Base-by-base conservation (phyloP, 2,888 invertebrate genomes). In the Harmothoe impar region DNA sequence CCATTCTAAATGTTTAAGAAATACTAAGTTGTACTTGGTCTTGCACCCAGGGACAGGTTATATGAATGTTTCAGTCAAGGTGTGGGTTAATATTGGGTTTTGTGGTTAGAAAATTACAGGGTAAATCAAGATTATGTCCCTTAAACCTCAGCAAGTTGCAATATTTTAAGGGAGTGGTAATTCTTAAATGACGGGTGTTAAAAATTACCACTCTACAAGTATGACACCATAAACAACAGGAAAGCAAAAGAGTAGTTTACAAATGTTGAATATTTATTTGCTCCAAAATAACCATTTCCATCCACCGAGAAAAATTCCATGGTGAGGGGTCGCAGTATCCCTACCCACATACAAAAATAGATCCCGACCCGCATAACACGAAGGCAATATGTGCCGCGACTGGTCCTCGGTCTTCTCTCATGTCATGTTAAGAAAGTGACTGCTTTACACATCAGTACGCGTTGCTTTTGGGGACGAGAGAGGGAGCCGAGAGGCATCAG, bases 271-370 rank as follows among this genome's bases (percentile, higher is more conserved):
- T 5, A n/a, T 86, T 86, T 29, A 54, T 86, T 86, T 54, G 52
- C 86, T 86, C 29, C 29, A 86, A 86, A 86, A 86, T 86, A 86
- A 86, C 86, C 86, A 54, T 86, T 54, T 56, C 84, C 43, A 35
- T 54, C 29, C 33, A 20, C 86, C 51, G 52, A 52, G 86, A 86
- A 54, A 54, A n/a, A 54, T 31, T 10, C 86, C 54, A 23, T 86
- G 20, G 29, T 29, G 56, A 86, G 86, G 86, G 86, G 86, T 31
- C 20, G 23, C 86, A 52, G 29, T 31, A 5, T 1, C 43, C 86
- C 86, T 5, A 54, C 86, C 86, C 86, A 51, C 31, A 20, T 86
- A 86, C 54, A 86, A 86, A 86, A 86, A 86, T 86, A 86, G 3
- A 54, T 33, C 54, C 86, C 56, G 52, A 1, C 31, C 77, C 62